Evolutionary conservation across 2,888 invertebrate genomes (phyloP), one percentile per base, ranked within the genome.

Genomic region (Meliscaeva auricollis): DNA sequence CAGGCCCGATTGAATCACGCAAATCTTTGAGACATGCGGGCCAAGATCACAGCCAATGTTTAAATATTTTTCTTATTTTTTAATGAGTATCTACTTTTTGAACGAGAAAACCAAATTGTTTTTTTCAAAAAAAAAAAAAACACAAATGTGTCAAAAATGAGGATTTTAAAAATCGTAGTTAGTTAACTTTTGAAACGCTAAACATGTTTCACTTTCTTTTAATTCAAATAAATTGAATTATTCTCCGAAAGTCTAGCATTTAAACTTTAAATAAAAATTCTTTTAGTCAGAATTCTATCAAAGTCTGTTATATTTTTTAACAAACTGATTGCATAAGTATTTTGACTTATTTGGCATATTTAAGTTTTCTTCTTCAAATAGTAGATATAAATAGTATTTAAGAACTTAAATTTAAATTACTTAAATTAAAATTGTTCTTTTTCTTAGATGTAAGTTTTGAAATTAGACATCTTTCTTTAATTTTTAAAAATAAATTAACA

Each of bases 11-110:
- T 58, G 79, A 73, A 79, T 52, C 32, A 17, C 1, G 66, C 73
- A 79, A 58, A 32, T 30, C 58, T 58, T 73, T 66, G 54, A 79
- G 41, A 79, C 79, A 44, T 26, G 58, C 73, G 73, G 79, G 79
- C 79, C 66, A 68, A 52, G 32, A 41, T 66, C 66, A 68, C 56
- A 26, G 15, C n/a, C 41, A 35, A 17, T 20, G n/a, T 15, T 11
- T 13, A 15, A 50, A 35, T 35, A 46, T 13, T 50, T 56, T 48
- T 32, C 35, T 20, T 32, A 5, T 32, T 68, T 15, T 17, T 9
- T 0, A 35, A 58, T n/a, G n/a, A n/a, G n/a, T 50, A 58, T 60
- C 50, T 50, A 22, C n/a, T 3, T 56, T 78, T 58, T 66, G 30
- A 20, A 72, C 22, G n/a, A 44, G 72, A 2, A 77, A 54, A 15